phyloP scores from a whole-genome alignment of 2,797 vertebrate species.

The Helostoma temminkii region DNA sequence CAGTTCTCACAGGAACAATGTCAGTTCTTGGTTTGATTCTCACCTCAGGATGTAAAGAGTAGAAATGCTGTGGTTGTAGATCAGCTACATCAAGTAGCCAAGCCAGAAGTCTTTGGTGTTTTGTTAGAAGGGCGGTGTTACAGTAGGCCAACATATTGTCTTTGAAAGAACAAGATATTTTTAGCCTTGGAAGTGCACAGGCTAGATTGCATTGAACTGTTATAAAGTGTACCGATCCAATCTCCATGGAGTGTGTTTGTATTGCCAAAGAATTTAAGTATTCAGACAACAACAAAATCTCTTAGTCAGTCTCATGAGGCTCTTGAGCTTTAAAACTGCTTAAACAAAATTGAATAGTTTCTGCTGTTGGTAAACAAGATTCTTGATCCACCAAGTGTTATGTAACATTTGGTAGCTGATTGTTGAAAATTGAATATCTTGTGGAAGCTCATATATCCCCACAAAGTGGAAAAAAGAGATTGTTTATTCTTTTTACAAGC shows the following conservation, averaged over 20 bases:
- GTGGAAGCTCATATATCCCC: not conserved
- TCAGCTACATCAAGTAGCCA: constrained; percentile 27
- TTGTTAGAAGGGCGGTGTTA: constrained; percentile 43
- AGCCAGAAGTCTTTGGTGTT: constrained; percentile 55
- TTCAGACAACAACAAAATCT: constrained; percentile 30
- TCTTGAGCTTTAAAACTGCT: constrained; percentile 7
- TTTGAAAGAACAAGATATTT: constrained; percentile 14
- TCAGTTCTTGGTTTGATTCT: constrained; percentile 11
- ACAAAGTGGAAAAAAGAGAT: not conserved
- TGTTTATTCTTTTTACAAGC: too few species aligned
- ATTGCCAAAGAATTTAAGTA: constrained; percentile 31
- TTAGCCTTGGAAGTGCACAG: not conserved
- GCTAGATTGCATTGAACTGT: constrained; percentile 33
- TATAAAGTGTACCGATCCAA: constrained; percentile 33
- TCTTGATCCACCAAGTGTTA: not conserved
- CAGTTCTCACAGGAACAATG: constrained; percentile 40
- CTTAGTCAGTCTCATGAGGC: not conserved
- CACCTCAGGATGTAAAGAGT: constrained; percentile 7
- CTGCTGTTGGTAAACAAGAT: constrained; percentile 28
- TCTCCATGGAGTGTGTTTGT: constrained; percentile 31
- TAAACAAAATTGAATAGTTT: not conserved
- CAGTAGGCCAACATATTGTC: not conserved
- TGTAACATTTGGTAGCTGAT: not conserved
- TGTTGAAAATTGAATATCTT: not conserved
- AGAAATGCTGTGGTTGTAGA: constrained; percentile 48